Evolutionary conservation across 2,113 vertebrate species (phyloP).

Genomic region (Apeltes quadracus): DNA sequence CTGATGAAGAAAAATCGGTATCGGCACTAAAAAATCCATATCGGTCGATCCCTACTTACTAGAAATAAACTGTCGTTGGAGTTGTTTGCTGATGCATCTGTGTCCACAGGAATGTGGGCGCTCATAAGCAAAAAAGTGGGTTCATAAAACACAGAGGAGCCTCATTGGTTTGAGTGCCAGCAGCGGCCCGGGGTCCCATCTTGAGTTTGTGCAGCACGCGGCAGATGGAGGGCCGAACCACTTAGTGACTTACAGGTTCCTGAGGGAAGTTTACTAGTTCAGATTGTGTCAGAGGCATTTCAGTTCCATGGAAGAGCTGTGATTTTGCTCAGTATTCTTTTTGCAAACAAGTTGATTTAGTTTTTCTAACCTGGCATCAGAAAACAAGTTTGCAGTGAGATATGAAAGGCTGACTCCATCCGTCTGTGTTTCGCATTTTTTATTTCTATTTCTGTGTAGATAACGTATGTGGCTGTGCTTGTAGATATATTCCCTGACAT

Average conservation of each 20-base stretch:
- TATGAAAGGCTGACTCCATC: background rate
- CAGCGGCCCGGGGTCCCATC: background rate
- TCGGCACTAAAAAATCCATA: too few relatives aligned
- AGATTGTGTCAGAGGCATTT: background rate
- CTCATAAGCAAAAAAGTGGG: background rate
- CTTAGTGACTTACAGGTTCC: background rate
- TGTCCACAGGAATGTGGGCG: background rate
- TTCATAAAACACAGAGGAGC: background rate
- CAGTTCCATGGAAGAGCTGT: background rate
- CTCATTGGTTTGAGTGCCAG: background rate
- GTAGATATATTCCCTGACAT: background rate
- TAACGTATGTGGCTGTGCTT: background rate
- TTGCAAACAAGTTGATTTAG: background rate
- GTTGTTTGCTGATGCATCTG: too few relatives aligned
- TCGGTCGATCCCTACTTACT: too few relatives aligned
- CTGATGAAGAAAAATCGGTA: too few relatives aligned
- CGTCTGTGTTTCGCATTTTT: background rate
- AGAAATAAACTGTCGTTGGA: too few relatives aligned
- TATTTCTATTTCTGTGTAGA: background rate
- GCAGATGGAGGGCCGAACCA: background rate
- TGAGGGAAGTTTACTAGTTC: background rate
- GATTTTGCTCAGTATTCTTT: background rate
- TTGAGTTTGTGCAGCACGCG: background rate
- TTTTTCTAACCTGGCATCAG: background rate
- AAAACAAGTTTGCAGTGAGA: conserved; percentile 1